Evolutionary conservation across 2,888 invertebrate genomes (phyloP), one percentile per base, ranked within the genome.

Genomic region (Dinocampus coccinellae): DNA sequence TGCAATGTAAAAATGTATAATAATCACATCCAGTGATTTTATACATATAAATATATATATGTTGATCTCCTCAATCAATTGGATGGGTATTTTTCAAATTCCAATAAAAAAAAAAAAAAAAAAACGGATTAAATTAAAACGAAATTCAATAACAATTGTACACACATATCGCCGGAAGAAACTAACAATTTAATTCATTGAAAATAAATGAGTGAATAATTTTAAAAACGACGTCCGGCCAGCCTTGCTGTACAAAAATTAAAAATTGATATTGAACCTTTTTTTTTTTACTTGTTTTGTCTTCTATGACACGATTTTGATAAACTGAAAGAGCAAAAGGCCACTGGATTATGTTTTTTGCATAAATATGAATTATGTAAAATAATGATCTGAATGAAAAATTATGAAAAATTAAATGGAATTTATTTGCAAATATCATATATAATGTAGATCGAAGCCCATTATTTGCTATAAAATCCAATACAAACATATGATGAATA

Each of bases 81-180:
- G 55, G 22, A 55, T 24, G 24, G 26, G 26, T 16, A 16, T n/a
- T 47, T 47, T 16, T n/a, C 47, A 6, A 47, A 7, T 16, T n/a
- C 47, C 3, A n/a, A 26, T 24, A 2, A 10, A 3, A 26, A 55
- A n/a, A 2, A 10, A 3, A 26, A 55, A 26, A 24, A 6, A 10
- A 3, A 55, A 13, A 24, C n/a, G 24, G n/a, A 55, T 55, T 2
- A n/a, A 63, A n/a, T 16, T 63, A 22, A 16, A 2, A 29, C 3
- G 11, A 10, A 10, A 13, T 33, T 52, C 10, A 52, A 52, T 39
- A 39, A 66, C 36, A 47, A 39, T 24, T 64, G 62, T 39, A 33
- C 62, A 53, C 52, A 69, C 69, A 69, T 69, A 69, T 69, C 69
- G 69, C 69, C 63, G 57, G 69, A 24, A 52, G 22, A 66, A 52